phyloP scores from a whole-genome alignment of 2,113 vertebrate genomes.

The Chionodraco myersi region DNA sequence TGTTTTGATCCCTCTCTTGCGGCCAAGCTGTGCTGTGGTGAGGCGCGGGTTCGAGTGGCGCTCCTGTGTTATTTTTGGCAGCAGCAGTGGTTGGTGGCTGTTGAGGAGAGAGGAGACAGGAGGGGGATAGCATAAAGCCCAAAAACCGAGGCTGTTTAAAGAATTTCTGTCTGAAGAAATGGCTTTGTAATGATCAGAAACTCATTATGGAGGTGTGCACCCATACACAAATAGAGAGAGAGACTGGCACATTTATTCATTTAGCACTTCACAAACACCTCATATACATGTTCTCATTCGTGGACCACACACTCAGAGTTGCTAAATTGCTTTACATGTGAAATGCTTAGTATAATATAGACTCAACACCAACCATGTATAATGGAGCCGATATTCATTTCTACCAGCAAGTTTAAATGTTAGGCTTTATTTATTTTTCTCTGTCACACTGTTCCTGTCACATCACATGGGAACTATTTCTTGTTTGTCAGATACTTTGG shows the following conservation, averaged over 20 bases:
- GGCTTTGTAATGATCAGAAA: conserved; percentile 83
- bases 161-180: conserved; percentile 86
- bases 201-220: conserved; percentile 70
- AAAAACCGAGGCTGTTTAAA: conserved; percentile 84
- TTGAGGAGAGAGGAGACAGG: conserved; percentile 81
- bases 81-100: conserved; percentile 87
- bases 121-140: conserved; percentile 77
- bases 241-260: conserved; percentile 53
- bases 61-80: conserved; percentile 89
- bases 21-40: conserved; percentile 80
- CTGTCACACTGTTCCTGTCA: conserved; percentile 30
- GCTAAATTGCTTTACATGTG: conserved; percentile 27
- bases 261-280: conserved; percentile 66
- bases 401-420: conserved; percentile 1
- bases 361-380: conserved; percentile 1
- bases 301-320: conserved; percentile 49
- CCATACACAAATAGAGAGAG: conserved; percentile 11
- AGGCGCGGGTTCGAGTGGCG: conserved; percentile 86
- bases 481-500: conserved; percentile 52
- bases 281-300: conserved; percentile 43
- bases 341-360: background rate
- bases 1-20: conserved; percentile 88
- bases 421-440: background rate
- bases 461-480: conserved; percentile 58
- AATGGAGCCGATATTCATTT: background rate